Evolutionary conservation across 2,113 vertebrate species (phyloP).

Genomic region (Centropus bengalensis): DNA sequence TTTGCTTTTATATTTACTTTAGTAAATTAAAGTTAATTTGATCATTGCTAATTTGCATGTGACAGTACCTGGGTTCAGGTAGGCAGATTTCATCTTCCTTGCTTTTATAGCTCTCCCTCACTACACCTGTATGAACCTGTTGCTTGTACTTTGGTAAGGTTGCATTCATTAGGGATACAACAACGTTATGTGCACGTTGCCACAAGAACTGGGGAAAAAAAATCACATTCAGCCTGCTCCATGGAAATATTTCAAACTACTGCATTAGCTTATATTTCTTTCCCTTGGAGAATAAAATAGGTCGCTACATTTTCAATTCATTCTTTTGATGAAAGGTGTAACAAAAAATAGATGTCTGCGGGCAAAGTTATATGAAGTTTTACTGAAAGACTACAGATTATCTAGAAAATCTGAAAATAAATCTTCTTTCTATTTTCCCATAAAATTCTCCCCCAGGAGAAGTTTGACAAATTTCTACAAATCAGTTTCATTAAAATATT

Average conservation of each 20-base stretch:
- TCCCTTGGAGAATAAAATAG: neutral
- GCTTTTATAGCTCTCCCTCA: neutral
- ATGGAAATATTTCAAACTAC: neutral
- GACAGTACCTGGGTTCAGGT: neutral
- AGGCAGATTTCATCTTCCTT: neutral
- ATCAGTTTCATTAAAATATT: neutral
- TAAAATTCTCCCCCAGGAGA: neutral
- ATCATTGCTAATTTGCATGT: neutral
- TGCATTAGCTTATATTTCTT: neutral
- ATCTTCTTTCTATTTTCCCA: neutral
- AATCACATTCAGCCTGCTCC: neutral
- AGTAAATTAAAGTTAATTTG: conserved; percentile 26
- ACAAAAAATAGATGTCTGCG: neutral
- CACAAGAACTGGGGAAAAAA: neutral
- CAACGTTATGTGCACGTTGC: neutral
- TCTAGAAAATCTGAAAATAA: neutral
- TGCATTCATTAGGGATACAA: neutral
- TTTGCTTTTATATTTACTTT: conserved; percentile 59
- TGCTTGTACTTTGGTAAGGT: neutral
- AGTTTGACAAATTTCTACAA: neutral
- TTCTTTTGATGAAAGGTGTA: neutral
- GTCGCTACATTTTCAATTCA: neutral
- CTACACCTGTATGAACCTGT: neutral
- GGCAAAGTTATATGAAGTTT: neutral
- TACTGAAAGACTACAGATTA: neutral